Base-by-base conservation (phyloP, 2,113 vertebrate genomes). In the Haliaeetus leucogaster region DNA sequence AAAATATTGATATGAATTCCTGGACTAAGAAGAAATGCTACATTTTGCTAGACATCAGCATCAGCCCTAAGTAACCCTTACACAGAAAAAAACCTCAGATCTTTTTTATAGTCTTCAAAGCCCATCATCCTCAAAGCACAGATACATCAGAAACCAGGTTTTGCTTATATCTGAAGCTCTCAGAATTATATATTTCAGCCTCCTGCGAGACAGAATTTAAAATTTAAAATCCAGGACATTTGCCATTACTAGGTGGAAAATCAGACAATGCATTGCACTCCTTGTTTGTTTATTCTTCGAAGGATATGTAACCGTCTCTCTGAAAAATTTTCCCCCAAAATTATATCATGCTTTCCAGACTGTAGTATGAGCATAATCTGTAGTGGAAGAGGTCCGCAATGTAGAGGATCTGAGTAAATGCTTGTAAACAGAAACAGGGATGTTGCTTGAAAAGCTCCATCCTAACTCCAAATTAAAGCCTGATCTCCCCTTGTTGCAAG, bases 211-310 rank as follows among this genome's bases (percentile, higher is more conserved):
- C 36, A 71, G 22, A 84, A 55, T 77, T 65, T 72, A 19, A 63
- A 47, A 13, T 47, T 74, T 73, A 74, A 82, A 91, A 59, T n/a
- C 10, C 6, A 30, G n/a, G 47, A 26, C 2, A 29, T 77, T 62
- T 92, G 12, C 26, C 23, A 9, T 92, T 68, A 45, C 4, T 45
- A 61, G 40, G 11, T 32, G 26, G 40, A 61, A 88, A 83, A 82
- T 38, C 0, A 2, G 43, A 40, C 12, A 59, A 10, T n/a, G 9
- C 5, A 3, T 73, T 56, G 9, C 4, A 5, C 5, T 81, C 21
- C 20, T 55, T 56, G 7, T 40, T 85, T 80, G 3, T 47, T 72
- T 77, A 45, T 67, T 79, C 25, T 83, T 80, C 67, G 10, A 68
- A 63, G 18, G 17, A 32, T 70, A 62, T 50, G 18, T 65, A 18